phyloP scores from a whole-genome alignment of 2,797 vertebrate genomes.

The Remorina albescens region DNA sequence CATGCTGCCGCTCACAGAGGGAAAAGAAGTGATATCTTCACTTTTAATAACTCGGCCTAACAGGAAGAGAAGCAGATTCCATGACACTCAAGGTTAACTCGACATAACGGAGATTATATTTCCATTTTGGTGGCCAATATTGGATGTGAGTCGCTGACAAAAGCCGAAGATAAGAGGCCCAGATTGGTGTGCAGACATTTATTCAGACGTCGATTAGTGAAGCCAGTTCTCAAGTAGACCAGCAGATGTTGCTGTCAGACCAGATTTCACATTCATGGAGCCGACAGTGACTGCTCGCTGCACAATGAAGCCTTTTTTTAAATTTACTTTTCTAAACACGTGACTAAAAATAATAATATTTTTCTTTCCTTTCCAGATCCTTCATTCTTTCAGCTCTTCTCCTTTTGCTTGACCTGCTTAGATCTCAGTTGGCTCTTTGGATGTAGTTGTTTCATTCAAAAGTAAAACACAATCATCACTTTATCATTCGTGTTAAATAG shows the following conservation, averaged over 20 bases:
- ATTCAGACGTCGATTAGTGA: not conserved
- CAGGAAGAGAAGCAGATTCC: not conserved
- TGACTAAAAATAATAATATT: too few relatives aligned
- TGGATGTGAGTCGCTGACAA: not conserved
- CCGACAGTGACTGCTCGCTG: not conserved
- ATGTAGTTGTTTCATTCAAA: too few relatives aligned
- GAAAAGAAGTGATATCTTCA: not conserved
- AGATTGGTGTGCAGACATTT: too few relatives aligned
- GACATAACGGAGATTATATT: fast-evolving
- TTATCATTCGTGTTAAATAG: not conserved
- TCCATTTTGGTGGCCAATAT: not conserved
- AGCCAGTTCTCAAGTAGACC: not conserved
- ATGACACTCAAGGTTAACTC: not conserved
- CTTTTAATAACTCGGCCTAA: not conserved
- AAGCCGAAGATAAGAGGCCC: not conserved
- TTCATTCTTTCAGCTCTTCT: not conserved
- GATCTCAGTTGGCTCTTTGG: too few relatives aligned
- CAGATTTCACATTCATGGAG: fast-evolving
- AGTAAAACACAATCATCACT: not conserved
- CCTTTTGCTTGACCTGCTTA: not conserved
- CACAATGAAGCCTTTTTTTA: not conserved
- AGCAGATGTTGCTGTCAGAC: conserved; percentile 49
- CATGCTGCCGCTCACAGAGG: not conserved
- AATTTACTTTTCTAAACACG: too few relatives aligned
- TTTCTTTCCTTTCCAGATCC: not conserved